A percentile compares a stretch with the other conserved stretches of the same genome.
These are phyloP conservation scores for Gila robusta DNA, from an alignment of 2,797 vertebrate genomes.

Conservation along the genomic window DNA sequence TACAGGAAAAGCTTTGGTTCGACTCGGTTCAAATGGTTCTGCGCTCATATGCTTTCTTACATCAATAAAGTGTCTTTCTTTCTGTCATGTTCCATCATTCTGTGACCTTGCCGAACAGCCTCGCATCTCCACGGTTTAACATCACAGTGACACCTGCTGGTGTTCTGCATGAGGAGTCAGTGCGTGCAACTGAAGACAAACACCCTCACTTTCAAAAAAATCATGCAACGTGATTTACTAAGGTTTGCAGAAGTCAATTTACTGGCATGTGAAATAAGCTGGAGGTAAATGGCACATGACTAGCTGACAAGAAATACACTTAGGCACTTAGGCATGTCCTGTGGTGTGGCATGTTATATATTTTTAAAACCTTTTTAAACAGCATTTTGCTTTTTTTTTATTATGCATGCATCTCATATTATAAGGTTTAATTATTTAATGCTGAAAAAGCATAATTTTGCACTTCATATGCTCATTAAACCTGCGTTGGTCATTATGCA, in stretches of 20 bases:
- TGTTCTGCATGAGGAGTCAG: conserved; percentile 13
- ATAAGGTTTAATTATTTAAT: too few relatives aligned
- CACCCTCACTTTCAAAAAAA: not conserved
- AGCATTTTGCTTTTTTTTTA: too few relatives aligned
- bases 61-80: conserved; percentile 69
- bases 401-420: too few relatives aligned
- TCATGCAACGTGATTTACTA: not conserved
- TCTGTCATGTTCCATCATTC: conserved; percentile 72
- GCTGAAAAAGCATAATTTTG: not conserved
- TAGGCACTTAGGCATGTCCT: too few relatives aligned
- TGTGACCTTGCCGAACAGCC: conserved; percentile 77
- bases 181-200: not conserved
- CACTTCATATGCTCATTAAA: not conserved
- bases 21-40: not conserved
- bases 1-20: not conserved
- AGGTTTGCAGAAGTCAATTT: not conserved
- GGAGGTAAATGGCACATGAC: too few relatives aligned
- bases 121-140: conserved; percentile 59
- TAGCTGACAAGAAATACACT: too few relatives aligned
- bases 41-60: conserved; percentile 22
- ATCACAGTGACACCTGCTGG: conserved; percentile 80
- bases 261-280: not conserved
- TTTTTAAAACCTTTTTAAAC: too few relatives aligned
- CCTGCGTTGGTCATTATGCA: too few relatives aligned
- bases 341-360: too few relatives aligned